Evolutionary conservation across 2,797 vertebrate species (phyloP).

Genomic region (Chloroceryle amazona): DNA sequence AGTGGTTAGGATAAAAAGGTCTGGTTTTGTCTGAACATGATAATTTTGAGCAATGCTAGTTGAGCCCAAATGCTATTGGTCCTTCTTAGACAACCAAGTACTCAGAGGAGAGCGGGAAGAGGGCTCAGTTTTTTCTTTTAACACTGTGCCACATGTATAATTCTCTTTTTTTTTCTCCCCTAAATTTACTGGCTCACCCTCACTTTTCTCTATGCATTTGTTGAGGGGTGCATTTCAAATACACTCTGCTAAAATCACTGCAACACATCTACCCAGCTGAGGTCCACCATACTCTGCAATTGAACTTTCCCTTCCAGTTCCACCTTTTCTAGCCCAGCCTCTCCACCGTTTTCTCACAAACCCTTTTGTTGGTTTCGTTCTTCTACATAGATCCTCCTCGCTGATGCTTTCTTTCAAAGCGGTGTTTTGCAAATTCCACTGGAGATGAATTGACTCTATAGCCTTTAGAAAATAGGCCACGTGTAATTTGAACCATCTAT

Average conservation of each 20-base stretch:
- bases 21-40: background rate
- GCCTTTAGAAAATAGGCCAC: background rate
- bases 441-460: background rate
- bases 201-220: background rate
- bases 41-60: background rate
- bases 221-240: background rate
- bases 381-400: background rate
- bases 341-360: background rate
- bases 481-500: background rate
- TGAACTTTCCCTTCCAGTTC: background rate
- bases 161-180: background rate
- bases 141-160: background rate
- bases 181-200: background rate
- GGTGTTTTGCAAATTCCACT: background rate
- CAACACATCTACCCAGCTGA: background rate
- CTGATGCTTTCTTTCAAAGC: background rate
- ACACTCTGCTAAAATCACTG: rapidly evolving
- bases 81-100: background rate
- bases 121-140: background rate
- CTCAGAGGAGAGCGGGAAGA: background rate
- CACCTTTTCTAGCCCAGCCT: background rate
- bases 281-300: background rate
- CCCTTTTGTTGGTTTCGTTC: background rate
- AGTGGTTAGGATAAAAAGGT: background rate
- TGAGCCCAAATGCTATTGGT: background rate